phyloP scores from a whole-genome alignment of 1,140 invertebrate species.

The Aphelenchoides avenae region DNA sequence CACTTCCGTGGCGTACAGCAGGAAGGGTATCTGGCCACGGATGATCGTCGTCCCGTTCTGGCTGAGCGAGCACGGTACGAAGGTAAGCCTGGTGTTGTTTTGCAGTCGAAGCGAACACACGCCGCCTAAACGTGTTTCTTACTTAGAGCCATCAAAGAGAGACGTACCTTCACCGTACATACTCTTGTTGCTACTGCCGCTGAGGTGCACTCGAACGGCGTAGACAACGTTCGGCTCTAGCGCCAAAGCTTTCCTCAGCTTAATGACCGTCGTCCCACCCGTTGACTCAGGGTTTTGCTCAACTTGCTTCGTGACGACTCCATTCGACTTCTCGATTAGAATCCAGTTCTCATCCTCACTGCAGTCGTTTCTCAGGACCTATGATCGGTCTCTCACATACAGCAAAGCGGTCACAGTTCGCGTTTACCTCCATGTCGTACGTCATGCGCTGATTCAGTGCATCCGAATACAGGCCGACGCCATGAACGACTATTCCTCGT shows the following conservation, averaged over 20 bases:
- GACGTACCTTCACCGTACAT: constrained; percentile 43
- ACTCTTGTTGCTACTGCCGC: constrained; percentile 44
- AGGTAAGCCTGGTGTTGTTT: constrained; percentile 36
- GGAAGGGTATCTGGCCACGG: constrained; percentile 85
- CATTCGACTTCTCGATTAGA: no score
- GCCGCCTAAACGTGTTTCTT: constrained; percentile 22
- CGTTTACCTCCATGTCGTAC: constrained; percentile 20
- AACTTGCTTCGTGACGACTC: no score
- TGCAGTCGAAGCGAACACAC: constrained; percentile 19
- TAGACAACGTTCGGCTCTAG: constrained; percentile 37
- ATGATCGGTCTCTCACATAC: no score
- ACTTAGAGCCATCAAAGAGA: no score
- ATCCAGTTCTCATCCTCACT: no score
- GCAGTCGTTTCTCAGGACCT: no score
- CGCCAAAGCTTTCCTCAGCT: constrained; percentile 24
- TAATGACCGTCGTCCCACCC: no score
- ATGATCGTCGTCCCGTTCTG: constrained; percentile 72
- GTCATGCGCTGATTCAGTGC: constrained; percentile 10
- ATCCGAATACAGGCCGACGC: constrained; percentile 78
- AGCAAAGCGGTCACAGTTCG: no score
- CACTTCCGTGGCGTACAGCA: constrained; percentile 73
- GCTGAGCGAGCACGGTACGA: constrained; percentile 45
- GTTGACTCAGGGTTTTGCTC: no score
- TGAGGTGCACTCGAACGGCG: constrained; percentile 38
- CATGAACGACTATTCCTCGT: constrained; percentile 79